Evolutionary conservation across 2,888 invertebrate genomes (phyloP).

Genomic region (Erebia epiphron): DNA sequence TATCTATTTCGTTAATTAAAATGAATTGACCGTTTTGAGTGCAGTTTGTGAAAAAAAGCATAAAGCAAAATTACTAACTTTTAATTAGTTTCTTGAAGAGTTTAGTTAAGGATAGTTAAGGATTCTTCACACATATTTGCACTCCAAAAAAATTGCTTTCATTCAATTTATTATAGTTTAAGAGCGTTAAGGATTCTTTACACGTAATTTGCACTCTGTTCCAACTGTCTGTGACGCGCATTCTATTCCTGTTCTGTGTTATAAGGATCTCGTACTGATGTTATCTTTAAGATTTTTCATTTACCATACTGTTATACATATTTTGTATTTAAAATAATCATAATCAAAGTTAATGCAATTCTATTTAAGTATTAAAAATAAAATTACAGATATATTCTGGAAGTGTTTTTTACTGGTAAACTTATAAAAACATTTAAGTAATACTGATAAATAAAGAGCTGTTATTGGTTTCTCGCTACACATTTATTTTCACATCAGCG

Average conservation of each 20-base stretch:
- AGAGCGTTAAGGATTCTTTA: background rate
- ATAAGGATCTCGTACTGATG: slow-evolving; percentile 13
- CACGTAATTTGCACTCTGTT: background rate
- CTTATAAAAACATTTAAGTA: background rate
- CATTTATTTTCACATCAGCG: no score
- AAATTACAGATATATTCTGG: background rate
- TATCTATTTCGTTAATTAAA: background rate
- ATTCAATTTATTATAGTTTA: background rate
- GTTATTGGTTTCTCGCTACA: no score
- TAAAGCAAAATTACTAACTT: background rate
- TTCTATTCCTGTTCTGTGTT: background rate
- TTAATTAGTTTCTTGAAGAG: background rate
- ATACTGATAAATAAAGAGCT: no score
- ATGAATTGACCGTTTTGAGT: no score
- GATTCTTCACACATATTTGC: background rate
- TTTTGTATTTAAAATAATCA: background rate
- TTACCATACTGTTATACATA: background rate
- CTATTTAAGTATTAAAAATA: slow-evolving; percentile 4
- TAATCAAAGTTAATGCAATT: background rate
- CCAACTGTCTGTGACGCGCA: background rate
- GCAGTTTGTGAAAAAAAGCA: no score
- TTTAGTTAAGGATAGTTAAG: background rate
- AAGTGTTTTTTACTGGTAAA: background rate
- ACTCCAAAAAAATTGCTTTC: background rate
- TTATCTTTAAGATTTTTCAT: slow-evolving; percentile 5